Base-by-base conservation (phyloP, 2,888 invertebrate species). In the Apodemia zela region DNA sequence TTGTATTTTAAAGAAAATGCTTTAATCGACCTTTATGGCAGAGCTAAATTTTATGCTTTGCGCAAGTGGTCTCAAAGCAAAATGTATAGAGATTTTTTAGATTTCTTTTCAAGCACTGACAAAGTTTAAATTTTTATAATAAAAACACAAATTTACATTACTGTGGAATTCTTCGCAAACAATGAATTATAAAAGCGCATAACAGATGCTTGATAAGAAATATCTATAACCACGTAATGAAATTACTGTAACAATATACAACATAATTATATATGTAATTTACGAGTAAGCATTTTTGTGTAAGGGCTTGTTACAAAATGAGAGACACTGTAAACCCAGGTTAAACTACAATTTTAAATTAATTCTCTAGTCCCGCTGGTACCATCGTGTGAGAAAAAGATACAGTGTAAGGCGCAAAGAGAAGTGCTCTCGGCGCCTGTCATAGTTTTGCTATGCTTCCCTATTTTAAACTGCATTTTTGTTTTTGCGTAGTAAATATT, bases 281-380 rank as follows among this genome's bases (percentile, higher is more conserved):
- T 87, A 89, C 87, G 82, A 88, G 85, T 90, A 90, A 85, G 91
- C 90, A 93, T 93, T 62, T 47, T 93, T 85, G 93, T 93, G 92
- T 93, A 93, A 93, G 93, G 93, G 93, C 93, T 89, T 89, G 90
- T 90, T 91, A 90, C 87, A 82, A 89, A 87, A 83, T 91, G 89
- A 88, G 84, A 89, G 88, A 89, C 93, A 92, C 93, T 92, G 93
- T 93, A 93, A 45, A 93, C 93, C 93, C 93, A 93, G 89, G 90
- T 84, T 85, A 84, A 67, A 77, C 89, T 89, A 91, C 85, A 85
- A 87, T 90, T 15, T 88, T 87, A 90, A 92, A 92, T 92, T 93
- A 93, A 93, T 93, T 93, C 93, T 94, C 94, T 94, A 94, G 94
- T 94, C 94, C 93, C 93, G 93, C 93, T 93, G 92, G 89, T 86